phyloP scores from a whole-genome alignment of 2,797 vertebrate genomes.

The Melanotaenia pygmaea region DNA sequence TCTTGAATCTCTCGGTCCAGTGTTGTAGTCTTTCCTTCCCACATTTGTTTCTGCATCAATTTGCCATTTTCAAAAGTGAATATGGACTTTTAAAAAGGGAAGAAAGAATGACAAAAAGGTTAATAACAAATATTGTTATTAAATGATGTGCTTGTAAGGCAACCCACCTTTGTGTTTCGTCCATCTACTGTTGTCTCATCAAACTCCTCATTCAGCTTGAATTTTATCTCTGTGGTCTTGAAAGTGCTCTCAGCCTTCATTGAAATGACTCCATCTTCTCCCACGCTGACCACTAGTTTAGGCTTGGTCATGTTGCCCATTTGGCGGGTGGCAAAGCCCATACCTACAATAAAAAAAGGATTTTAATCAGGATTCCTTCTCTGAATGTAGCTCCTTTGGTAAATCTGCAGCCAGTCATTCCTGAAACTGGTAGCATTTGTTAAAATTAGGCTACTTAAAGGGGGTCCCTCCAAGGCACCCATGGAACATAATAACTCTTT shows the following conservation, averaged over 20 bases:
- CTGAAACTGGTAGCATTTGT: neutral
- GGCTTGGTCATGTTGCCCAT: constrained; percentile 80
- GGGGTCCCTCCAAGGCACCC: neutral
- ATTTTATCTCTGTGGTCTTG: constrained; percentile 78
- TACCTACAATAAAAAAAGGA: constrained; percentile 71
- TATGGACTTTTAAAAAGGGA: constrained; percentile 80
- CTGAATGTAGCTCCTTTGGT: neutral
- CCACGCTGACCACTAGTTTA: constrained; percentile 64
- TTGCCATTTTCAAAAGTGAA: constrained; percentile 88
- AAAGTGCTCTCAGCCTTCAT: constrained; percentile 80
- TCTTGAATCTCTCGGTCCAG: constrained; percentile 89
- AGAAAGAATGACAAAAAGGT: neutral
- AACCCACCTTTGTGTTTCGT: constrained; percentile 82
- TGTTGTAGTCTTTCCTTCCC: constrained; percentile 91
- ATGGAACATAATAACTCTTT: neutral
- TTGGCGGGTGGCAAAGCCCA: constrained; percentile 76
- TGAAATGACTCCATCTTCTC: constrained; percentile 63
- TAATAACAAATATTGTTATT: neutral
- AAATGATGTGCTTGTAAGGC: neutral
- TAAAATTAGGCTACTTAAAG: neutral
- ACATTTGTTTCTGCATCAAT: constrained; percentile 90
- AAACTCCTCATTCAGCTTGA: constrained; percentile 82
- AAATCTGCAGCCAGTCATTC: neutral
- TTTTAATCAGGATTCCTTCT: neutral
- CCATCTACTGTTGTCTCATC: constrained; percentile 84